Base-by-base conservation (phyloP, 2,888 invertebrate species). In the Gnatocerus cornutus region DNA sequence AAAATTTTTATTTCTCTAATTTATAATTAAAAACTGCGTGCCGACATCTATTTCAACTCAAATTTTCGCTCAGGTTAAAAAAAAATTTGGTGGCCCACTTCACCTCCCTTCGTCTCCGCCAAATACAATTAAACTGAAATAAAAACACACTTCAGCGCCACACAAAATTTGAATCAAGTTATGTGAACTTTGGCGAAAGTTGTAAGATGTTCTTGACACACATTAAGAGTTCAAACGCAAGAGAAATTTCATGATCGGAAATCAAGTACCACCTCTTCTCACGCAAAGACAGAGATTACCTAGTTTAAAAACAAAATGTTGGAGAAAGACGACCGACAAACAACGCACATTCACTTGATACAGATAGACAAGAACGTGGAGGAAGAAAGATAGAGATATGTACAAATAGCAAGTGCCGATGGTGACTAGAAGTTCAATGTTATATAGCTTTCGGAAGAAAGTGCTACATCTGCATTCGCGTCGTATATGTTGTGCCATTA, bases 211-310 rank as follows among this genome's bases (percentile, higher is more conserved):
- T 65, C 59, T 66, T 68, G 68, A 68, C 68, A 43, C 68, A 68
- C 53, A 52, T 67, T 30, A 16, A 27, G 13, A 30, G 55, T 45
- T 55, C 56, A 50, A 56, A 50, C 29, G 9, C 48, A 14, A 33
- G 68, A 62, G 68, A 68, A 68, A 68, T 68, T 68, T 41, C 46
- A 13, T 9, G 68, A 68, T 68, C 62, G 68, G 61, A 62, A 68
- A 68, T 53, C 68, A 68, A 27, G 68, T 68, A 53, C 68, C 68
- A 43, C 48, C 41, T 58, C 58, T 48, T 48, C 52, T 13, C 30
- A 12, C 30, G 7, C 43, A 41, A n/a, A 4, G 66, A 67, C 61
- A 30, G 16, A 53, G 67, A 67, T 43, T 27, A 53, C 61, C 61
- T 30, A 67, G 9, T 61, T 30, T 13, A 16, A 12, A 3, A 50